Conservation (phyloP, 2,797 vertebrate species). For the Hippocampus kuda region DNA sequence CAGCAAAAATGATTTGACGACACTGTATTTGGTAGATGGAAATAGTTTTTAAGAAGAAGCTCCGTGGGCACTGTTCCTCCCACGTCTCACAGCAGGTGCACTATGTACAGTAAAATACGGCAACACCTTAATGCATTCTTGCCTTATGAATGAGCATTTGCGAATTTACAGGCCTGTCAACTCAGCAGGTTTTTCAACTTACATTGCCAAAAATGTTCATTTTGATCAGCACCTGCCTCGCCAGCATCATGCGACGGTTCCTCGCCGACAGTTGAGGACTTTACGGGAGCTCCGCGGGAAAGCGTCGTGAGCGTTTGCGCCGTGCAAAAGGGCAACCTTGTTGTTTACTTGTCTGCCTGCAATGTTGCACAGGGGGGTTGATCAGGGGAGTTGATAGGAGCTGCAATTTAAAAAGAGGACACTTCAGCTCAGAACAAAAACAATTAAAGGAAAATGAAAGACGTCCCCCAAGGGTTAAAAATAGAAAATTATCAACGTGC, state of each 20-base stretch:
- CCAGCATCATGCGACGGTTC: constrained; percentile 10
- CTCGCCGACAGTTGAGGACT: neutral
- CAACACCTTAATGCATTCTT: constrained; percentile 45
- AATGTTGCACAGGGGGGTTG: constrained; percentile 66
- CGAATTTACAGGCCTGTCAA: constrained; percentile 19
- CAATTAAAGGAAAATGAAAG: constrained; percentile 82
- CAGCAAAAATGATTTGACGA: neutral
- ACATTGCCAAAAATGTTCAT: constrained; percentile 40
- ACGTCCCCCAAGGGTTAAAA: constrained; percentile 76
- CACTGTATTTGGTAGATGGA: neutral
- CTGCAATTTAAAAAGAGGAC: constrained; percentile 75
- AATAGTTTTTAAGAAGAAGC: constrained; percentile 5
- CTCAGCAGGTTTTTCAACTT: constrained; percentile 60
- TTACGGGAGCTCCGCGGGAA: constrained; percentile 11
- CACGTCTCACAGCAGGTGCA: constrained; percentile 21
- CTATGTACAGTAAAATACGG: constrained; percentile 48
- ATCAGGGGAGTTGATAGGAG: constrained; percentile 72
- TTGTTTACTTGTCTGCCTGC: constrained; percentile 68
- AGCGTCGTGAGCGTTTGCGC: constrained; percentile 50
- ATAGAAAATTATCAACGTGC: constrained; percentile 80
- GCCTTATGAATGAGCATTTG: constrained; percentile 25
- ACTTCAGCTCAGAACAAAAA: constrained; percentile 73
- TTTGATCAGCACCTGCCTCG: constrained; percentile 24
- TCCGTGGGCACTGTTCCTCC: constrained; percentile 9
- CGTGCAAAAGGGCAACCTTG: constrained; percentile 62